These are phyloP conservation scores for Asbolus verrucosus DNA, from an alignment of 1,140 invertebrate species.

Conservation along the genomic window DNA sequence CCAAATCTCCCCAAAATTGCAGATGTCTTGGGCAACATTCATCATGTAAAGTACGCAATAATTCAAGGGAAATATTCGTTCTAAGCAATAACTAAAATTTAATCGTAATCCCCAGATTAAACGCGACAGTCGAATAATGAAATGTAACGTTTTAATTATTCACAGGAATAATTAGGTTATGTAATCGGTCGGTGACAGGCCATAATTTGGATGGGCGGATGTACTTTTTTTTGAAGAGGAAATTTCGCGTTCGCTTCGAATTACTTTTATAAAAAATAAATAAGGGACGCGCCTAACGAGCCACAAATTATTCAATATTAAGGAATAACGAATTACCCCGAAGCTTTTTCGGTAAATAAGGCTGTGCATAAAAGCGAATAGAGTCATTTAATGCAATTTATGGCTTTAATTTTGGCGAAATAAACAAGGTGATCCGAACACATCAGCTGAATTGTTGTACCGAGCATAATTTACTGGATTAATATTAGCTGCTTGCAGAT, in stretches of 20 bases:
- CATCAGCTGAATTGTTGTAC: slow-evolving; percentile 24
- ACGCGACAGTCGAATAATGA: no score
- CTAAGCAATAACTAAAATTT: no score
- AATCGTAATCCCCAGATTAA: no score
- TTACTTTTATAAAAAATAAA: slow-evolving; percentile 4
- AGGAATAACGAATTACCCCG: slow-evolving; percentile 14
- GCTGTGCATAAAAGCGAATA: slow-evolving; percentile 23
- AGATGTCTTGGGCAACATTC: slow-evolving; percentile 19
- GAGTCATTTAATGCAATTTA: slow-evolving; percentile 47
- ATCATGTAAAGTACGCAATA: slow-evolving; percentile 21
- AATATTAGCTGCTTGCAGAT: slow-evolving; percentile 38
- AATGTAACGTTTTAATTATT: no score
- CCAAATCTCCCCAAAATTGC: slow-evolving; percentile 2
- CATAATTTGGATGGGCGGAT: no score
- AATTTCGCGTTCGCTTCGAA: not conserved
- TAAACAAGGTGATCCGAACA: slow-evolving; percentile 49
- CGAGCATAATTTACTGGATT: slow-evolving; percentile 44
- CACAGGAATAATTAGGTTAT: no score
- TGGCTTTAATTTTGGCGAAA: slow-evolving; percentile 47
- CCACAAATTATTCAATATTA: slow-evolving; percentile 20
- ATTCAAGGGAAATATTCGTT: no score
- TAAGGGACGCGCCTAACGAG: not conserved
- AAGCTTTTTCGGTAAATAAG: slow-evolving; percentile 26
- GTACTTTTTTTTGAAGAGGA: no score
- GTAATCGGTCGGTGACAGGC: no score